A percentile compares a stretch with the other conserved stretches of the same genome.
phyloP scores from a whole-genome alignment of 2,113 vertebrate genomes.

The Heterochromis multidens region DNA sequence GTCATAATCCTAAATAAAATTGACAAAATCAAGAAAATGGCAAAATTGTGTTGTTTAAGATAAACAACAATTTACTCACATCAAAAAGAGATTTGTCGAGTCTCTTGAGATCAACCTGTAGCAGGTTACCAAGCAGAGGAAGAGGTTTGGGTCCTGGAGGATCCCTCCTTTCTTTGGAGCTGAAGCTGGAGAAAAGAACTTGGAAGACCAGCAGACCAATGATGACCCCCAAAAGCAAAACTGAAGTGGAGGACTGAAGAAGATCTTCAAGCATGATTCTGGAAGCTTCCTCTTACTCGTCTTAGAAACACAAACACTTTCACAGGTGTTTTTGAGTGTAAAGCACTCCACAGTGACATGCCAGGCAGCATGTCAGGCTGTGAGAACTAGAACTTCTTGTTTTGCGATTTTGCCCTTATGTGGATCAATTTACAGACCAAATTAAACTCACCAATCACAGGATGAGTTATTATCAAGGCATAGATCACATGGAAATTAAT shows the following conservation, averaged over 20 bases:
- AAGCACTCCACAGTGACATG: background rate
- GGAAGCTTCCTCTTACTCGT: background rate
- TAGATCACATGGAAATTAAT: background rate
- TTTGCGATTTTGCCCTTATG: background rate
- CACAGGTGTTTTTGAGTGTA: background rate
- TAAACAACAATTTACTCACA: background rate
- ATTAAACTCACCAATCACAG: background rate
- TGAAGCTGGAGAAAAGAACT: slow-evolving; percentile 3
- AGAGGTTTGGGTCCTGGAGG: slow-evolving; percentile 66
- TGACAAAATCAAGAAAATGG: background rate
- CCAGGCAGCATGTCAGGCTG: background rate
- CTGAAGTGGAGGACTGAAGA: background rate
- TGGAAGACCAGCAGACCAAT: slow-evolving; percentile 26
- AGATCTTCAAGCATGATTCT: slow-evolving; percentile 11
- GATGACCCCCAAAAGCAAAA: slow-evolving; percentile 1
- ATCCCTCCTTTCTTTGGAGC: background rate
- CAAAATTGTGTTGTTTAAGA: background rate
- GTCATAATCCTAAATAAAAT: fast-evolving
- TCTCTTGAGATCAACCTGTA: background rate
- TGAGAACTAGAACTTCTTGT: background rate
- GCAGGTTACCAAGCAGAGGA: slow-evolving; percentile 62
- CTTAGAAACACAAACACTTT: background rate
- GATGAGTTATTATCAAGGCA: background rate
- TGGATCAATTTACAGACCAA: background rate
- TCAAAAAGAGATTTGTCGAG: background rate